Evolutionary conservation across 2,888 invertebrate species (phyloP).

Genomic region (Diploptera punctata): DNA sequence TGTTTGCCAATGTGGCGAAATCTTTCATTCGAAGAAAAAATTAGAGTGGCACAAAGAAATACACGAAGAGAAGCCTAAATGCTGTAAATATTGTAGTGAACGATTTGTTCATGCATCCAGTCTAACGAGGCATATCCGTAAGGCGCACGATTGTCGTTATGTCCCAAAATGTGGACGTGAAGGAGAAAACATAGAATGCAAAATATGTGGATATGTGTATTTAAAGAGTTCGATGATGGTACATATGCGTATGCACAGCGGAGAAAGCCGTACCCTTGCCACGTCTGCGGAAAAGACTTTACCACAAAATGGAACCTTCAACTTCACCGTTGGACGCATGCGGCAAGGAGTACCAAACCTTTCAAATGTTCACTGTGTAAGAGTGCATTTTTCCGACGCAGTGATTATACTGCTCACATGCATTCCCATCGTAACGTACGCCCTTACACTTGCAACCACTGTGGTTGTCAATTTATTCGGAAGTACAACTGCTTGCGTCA

Average conservation of each 20-base stretch:
- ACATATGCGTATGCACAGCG: slow-evolving; percentile 80
- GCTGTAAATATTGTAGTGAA: slow-evolving; percentile 85
- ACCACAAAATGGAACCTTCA: slow-evolving; percentile 91
- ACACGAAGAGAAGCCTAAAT: slow-evolving; percentile 81
- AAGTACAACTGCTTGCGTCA: slow-evolving; percentile 90
- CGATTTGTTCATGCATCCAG: slow-evolving; percentile 86
- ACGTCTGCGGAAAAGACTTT: slow-evolving; percentile 84
- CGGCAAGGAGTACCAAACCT: slow-evolving; percentile 81
- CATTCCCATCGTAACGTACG: slow-evolving; percentile 84
- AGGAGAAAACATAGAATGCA: slow-evolving; percentile 74
- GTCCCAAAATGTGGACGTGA: slow-evolving; percentile 66
- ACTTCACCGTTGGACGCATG: slow-evolving; percentile 89
- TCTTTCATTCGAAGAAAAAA: slow-evolving; percentile 83
- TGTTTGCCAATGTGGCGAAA: slow-evolving; percentile 80
- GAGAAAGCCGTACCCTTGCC: slow-evolving; percentile 77
- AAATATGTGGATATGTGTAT: slow-evolving; percentile 79
- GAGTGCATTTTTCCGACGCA: slow-evolving; percentile 82
- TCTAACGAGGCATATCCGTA: slow-evolving; percentile 81
- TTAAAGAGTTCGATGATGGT: slow-evolving; percentile 79
- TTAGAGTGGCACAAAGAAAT: slow-evolving; percentile 87
- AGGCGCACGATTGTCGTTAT: slow-evolving; percentile 79
- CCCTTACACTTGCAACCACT: slow-evolving; percentile 88
- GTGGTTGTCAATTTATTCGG: slow-evolving; percentile 86
- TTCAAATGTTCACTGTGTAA: slow-evolving; percentile 85
- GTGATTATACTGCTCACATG: slow-evolving; percentile 83